Base-by-base conservation (phyloP, 2,113 vertebrate species). In the Datnioides undecimradiatus region DNA sequence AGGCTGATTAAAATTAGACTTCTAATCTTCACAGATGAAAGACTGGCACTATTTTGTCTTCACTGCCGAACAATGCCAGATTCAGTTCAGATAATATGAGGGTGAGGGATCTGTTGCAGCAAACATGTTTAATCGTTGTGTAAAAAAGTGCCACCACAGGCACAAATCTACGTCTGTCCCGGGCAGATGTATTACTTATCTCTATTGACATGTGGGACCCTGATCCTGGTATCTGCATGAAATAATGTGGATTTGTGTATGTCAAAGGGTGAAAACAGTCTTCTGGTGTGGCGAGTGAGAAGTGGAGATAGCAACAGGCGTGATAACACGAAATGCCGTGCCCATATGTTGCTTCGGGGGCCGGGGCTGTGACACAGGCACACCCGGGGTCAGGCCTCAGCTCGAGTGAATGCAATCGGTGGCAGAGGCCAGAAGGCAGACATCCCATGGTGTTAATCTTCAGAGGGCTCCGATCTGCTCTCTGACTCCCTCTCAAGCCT, bases 391-490 rank as follows among this genome's bases (percentile, higher is more conserved):
- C 87, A 80, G 84, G 49, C 73, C 73, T 75, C 14, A 23, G 79
- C 87, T 73, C 71, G 84, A 84, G 73, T 66, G 79, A 64, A 91
- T 71, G 85, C 80, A 83, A 87, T 84, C 65, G 60, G 71, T 41
- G 62, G 68, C 82, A 81, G 58, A 51, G 82, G 80, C 80, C 82
- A 86, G 87, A 89, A 86, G 88, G 89, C 73, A 67, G 76, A 65
- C 58, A 36, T 83, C 76, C 85, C 41, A 65, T 60, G 65, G 85
- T 73, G 87, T 89, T 91, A 86, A 91, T 91, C 90, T 89, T 88
- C 82, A 75, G 78, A 85, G 62, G 78, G 76, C 83, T 87, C 73
- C 23, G 75, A 85, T 85, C 78, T 88, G 84, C 72, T 86, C 66
- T 64, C 43, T 85, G 84, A 79, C 76, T 81, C 72, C 54, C 63